These are phyloP conservation scores for Anolis apletophallus DNA, from an alignment of 2,797 vertebrate genomes.

Conservation along the genomic window DNA sequence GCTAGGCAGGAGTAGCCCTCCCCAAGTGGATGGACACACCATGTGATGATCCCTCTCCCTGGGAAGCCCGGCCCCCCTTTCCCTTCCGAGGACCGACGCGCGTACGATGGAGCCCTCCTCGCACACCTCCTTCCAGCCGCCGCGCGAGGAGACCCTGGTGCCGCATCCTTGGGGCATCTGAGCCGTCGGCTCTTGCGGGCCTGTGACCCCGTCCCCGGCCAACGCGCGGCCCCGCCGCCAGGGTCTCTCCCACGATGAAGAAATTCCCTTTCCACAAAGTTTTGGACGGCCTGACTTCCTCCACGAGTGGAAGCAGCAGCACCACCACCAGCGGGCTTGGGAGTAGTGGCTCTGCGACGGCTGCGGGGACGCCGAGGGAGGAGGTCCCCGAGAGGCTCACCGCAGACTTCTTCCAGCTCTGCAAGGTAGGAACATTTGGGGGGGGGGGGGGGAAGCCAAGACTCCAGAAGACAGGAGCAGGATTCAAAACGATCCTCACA, in stretches of 20 bases:
- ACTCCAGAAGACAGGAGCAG: too few species aligned
- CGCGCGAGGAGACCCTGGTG: slow-evolving; percentile 56
- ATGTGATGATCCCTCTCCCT: slow-evolving; percentile 49
- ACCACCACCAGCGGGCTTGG: slow-evolving; percentile 77
- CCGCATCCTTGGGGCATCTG: slow-evolving; percentile 64
- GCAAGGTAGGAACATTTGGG: slow-evolving; percentile 85
- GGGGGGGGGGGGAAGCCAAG: too few species aligned
- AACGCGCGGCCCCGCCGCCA: too few species aligned
- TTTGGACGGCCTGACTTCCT: slow-evolving; percentile 94
- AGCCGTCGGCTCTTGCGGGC: slow-evolving; percentile 33
- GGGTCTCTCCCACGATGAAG: slow-evolving; percentile 83
- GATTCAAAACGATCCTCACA: too few species aligned
- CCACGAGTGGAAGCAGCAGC: slow-evolving; percentile 85
- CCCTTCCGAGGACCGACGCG: slow-evolving; percentile 27
- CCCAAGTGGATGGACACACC: slow-evolving; percentile 16
- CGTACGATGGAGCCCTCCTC: slow-evolving; percentile 62
- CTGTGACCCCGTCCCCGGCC: slow-evolving; percentile 41
- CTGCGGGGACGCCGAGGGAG: slow-evolving; percentile 87
- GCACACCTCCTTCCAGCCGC: slow-evolving; percentile 47
- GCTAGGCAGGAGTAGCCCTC: too few species aligned
- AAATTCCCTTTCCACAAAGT: slow-evolving; percentile 97
- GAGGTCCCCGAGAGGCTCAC: slow-evolving; percentile 93
- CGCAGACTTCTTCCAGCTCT: slow-evolving; percentile 96
- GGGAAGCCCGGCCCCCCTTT: slow-evolving; percentile 14
- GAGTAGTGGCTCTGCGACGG: slow-evolving; percentile 82